Evolutionary conservation across 30 jellyfish, hydroid and myxozoan genomes (phyloP).

Genomic region (Sanderia malayensis): DNA sequence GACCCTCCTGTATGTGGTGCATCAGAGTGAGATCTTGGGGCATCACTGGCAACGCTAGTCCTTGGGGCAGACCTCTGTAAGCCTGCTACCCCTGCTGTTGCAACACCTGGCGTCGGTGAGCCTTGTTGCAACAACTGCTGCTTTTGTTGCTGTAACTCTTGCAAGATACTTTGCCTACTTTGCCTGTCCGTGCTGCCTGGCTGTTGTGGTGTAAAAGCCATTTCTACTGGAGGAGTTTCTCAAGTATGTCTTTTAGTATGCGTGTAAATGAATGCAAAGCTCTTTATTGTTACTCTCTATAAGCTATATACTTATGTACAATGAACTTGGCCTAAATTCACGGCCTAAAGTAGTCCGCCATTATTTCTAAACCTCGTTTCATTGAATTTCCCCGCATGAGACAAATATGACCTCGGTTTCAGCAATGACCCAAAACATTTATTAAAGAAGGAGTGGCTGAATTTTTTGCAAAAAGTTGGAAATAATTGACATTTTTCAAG

Average conservation of each 20-base stretch:
- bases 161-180: conserved; percentile 86
- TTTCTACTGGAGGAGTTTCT: neutral
- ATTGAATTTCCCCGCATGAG: too few species aligned
- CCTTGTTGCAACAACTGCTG: conserved; percentile 83
- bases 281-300: too few species aligned
- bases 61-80: conserved; percentile 15
- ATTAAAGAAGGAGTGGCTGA: too few species aligned
- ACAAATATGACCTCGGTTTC: too few species aligned
- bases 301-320: too few species aligned
- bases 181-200: conserved; percentile 48
- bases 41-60: conserved; percentile 26
- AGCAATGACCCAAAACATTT: too few species aligned
- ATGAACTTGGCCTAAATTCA: neutral
- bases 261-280: too few species aligned
- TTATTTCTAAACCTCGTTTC: neutral
- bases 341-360: neutral
- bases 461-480: too few species aligned
- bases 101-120: conserved; percentile 3
- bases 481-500: too few species aligned
- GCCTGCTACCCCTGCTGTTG: conserved; percentile 18
- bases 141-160: conserved; percentile 85
- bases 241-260: too few species aligned
- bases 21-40: conserved; percentile 41
- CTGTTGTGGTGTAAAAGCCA: conserved; percentile 33
- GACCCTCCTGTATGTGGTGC: conserved; percentile 31